phyloP scores from a whole-genome alignment of 1,140 invertebrate species.

The Drosophila seguyi region DNA sequence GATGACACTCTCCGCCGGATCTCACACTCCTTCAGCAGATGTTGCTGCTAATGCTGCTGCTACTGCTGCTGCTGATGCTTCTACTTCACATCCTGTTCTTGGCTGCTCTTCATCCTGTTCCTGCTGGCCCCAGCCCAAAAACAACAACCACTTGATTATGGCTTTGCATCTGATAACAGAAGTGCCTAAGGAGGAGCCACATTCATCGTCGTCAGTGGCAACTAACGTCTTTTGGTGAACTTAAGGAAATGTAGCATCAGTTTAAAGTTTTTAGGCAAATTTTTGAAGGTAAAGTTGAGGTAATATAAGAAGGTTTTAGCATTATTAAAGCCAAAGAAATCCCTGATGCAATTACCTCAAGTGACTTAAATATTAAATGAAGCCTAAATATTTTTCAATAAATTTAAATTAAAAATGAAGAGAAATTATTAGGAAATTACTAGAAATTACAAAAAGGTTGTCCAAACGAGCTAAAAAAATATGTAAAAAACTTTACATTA shows the following conservation, averaged over 20 bases:
- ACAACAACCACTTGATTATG: constrained; percentile 53
- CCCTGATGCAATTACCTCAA: too few relatives aligned
- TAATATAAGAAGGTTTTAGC: neutral
- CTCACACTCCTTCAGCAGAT: neutral
- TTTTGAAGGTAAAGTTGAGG: neutral
- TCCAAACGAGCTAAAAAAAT: too few relatives aligned
- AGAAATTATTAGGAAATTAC: too few relatives aligned
- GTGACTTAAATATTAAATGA: too few relatives aligned
- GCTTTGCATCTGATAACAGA: constrained; percentile 34
- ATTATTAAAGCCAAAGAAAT: too few relatives aligned
- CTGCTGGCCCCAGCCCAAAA: neutral
- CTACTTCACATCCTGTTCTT: neutral
- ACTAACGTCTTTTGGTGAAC: constrained; percentile 2
- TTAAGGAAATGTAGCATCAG: neutral
- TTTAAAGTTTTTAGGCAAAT: neutral
- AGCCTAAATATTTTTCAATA: too few relatives aligned
- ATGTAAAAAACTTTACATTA: too few relatives aligned
- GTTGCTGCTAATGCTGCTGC: neutral
- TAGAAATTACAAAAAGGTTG: too few relatives aligned
- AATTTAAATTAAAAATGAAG: too few relatives aligned
- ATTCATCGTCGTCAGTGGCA: constrained; percentile 28
- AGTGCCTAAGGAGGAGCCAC: neutral
- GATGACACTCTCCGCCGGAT: constrained; percentile 33
- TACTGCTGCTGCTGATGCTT: neutral
- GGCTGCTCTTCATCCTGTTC: neutral